These are phyloP conservation scores for Oxyura jamaicensis DNA, from an alignment of 2,113 vertebrate genomes.

Conservation along the genomic window DNA sequence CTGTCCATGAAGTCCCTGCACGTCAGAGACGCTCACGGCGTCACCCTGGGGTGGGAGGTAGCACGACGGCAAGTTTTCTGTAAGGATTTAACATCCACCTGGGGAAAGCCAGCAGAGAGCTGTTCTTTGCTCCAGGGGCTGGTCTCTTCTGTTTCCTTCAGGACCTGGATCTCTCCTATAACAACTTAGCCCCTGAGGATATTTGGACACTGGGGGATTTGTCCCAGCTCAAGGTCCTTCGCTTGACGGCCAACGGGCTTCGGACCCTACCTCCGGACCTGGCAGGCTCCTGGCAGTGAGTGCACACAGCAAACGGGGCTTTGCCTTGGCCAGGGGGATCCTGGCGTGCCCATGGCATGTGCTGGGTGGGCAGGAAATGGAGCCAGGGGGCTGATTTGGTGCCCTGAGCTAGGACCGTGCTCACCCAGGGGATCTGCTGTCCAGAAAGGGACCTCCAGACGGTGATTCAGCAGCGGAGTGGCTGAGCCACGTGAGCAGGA, in stretches of 20 bases:
- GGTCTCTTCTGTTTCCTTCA: conserved; percentile 39
- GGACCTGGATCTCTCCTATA: conserved; percentile 89
- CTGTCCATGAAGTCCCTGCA: neutral
- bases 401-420: neutral
- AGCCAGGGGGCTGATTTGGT: neutral
- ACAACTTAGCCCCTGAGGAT: conserved; percentile 77
- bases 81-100: neutral
- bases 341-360: accelerated
- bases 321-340: accelerated
- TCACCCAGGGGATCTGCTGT: neutral
- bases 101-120: neutral
- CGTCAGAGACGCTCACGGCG: neutral
- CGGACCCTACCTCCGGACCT: conserved; percentile 77
- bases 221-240: conserved; percentile 81
- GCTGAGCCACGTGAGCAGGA: accelerated
- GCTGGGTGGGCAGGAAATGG: neutral
- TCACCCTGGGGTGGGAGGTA: neutral
- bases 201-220: conserved; percentile 76
- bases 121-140: neutral
- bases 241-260: conserved; percentile 84
- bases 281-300: conserved; percentile 72
- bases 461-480: neutral
- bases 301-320: accelerated
- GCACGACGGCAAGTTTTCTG: neutral
- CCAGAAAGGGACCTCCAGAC: neutral